Percentiles rank a stretch among this genome's conserved stretches.
Conservation (phyloP, 2,113 vertebrate genomes). For the Chelonoidis abingdonii region DNA sequence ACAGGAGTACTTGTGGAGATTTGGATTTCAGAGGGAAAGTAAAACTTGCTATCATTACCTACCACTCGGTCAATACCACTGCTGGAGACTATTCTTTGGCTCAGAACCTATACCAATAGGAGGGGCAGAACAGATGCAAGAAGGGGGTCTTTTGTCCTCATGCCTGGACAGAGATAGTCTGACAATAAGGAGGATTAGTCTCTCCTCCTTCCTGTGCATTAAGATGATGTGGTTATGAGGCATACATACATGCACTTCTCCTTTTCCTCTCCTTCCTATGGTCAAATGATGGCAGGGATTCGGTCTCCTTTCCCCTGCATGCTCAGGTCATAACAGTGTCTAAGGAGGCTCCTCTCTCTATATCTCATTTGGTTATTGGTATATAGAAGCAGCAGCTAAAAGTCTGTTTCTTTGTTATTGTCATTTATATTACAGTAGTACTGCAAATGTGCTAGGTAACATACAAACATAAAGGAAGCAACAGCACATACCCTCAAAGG, state of each 20-base stretch:
- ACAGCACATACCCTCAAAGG: background rate
- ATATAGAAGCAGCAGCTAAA: no score
- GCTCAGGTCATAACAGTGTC: no score
- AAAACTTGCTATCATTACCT: background rate
- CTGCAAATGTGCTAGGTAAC: background rate
- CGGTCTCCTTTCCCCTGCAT: no score
- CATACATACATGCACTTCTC: no score
- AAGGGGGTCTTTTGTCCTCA: background rate
- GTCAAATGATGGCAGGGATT: no score
- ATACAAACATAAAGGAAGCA: background rate
- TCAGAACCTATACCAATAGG: background rate
- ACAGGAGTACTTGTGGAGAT: background rate
- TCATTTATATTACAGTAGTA: no score
- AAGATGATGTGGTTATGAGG: background rate
- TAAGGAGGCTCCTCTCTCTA: no score
- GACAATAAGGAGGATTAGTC: background rate
- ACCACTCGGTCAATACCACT: background rate
- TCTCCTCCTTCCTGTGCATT: background rate
- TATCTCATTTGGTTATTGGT: no score
- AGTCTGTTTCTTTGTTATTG: no score
- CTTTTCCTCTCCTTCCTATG: no score
- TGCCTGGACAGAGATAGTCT: background rate
- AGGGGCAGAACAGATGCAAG: background rate
- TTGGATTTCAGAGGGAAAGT: background rate
- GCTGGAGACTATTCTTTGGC: background rate